Evolutionary conservation across 1,140 invertebrate species (phyloP), one percentile per base, ranked within the genome.

Genomic region (Polypedilum vanderplanki): DNA sequence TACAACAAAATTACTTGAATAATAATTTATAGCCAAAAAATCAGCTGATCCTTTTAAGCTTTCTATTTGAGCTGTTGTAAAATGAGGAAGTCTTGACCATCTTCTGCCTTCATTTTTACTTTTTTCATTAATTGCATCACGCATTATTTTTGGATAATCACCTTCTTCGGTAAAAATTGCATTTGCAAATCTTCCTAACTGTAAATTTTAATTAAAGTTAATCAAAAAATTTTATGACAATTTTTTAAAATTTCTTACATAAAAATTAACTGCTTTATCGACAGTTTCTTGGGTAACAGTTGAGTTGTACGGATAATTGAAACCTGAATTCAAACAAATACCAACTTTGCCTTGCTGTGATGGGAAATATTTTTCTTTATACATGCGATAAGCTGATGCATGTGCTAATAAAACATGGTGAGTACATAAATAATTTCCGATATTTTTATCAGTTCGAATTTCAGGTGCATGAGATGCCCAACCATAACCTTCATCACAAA

Each of bases 121-220:
- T 75, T 84, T 83, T 12, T 80, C 79, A 3, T 80, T 84, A 1
- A 87, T 81, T 24, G 83, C 84, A 75, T 84, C 83, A 12, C 84
- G 78, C 87, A 90, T 88, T 0, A 85, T 78, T 40, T 79, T 76
- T 1, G 89, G 88, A 80, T 90, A 90, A 74, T 88, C 87, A n/a
- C 89, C 88, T 41, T 84, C 78, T 73, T 80, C 78, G 0, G 86
- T 85, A 78, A 86, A 89, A 73, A 90, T 87, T 0, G 88, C 87
- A 80, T 88, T 82, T 0, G 85, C 83, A 67, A 85, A 85, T 87
- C 87, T 88, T 7, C 88, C 88, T 77, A 84, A 86, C 86, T 85
- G 76, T 1, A 15, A 57, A 57, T 57, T 1, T 57, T 57, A 57
- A 15, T 12, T n/a, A n/a, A n/a, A 57, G n/a, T 4, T 15, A 15